Percentiles rank a stretch among this genome's conserved stretches.
phyloP scores from a whole-genome alignment of 2,888 invertebrate genomes.

The Pogonocherus hispidulus region DNA sequence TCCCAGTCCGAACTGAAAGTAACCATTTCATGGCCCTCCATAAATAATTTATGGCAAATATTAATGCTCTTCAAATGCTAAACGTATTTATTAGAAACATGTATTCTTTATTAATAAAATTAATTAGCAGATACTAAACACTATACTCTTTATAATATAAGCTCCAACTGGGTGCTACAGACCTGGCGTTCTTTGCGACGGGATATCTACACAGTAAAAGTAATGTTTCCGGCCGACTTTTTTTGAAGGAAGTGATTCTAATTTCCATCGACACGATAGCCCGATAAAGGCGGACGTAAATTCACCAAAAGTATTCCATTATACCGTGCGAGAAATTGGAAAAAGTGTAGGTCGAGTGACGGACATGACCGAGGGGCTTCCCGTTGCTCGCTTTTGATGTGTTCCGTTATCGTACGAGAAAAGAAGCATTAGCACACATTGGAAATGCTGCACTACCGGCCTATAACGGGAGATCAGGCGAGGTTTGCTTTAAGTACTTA shows the following conservation, averaged over 20 bases:
- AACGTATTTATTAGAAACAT: too few species aligned
- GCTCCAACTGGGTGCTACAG: too few species aligned
- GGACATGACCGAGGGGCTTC: constrained; percentile 37
- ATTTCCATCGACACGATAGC: constrained; percentile 22
- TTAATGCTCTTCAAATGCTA: too few species aligned
- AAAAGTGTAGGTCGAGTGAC: constrained; percentile 30
- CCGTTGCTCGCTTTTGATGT: constrained; percentile 39
- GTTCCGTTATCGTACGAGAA: constrained; percentile 41
- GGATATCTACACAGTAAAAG: too few species aligned
- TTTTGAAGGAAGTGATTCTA: constrained; percentile 7
- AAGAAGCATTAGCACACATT: constrained; percentile 40
- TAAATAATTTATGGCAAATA: too few species aligned
- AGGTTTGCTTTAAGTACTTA: constrained; percentile 1
- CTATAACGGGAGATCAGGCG: constrained; percentile 32
- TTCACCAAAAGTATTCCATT: constrained; percentile 16
- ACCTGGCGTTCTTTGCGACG: not conserved
- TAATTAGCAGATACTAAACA: too few species aligned
- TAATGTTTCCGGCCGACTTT: constrained; percentile 13
- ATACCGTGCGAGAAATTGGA: constrained; percentile 14
- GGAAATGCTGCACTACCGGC: constrained; percentile 26
- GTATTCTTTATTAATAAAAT: too few species aligned
- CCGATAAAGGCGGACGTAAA: constrained; percentile 20
- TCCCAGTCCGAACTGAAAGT: too few species aligned
- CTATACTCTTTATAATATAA: too few species aligned
- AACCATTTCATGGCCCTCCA: too few species aligned